Conservation (phyloP, 2,797 vertebrate species). For the Amazona finschi region DNA sequence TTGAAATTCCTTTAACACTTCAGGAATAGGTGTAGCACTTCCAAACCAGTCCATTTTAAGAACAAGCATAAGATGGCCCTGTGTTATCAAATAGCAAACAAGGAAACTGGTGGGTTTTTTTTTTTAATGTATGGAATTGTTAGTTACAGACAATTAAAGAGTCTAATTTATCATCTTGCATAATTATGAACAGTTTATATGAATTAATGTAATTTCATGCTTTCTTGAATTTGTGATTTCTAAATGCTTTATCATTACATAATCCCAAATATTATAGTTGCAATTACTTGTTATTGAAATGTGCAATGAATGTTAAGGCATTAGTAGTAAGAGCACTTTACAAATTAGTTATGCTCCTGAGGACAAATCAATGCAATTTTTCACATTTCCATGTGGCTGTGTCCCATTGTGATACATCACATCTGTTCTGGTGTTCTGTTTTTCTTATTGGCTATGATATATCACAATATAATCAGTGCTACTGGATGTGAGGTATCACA, state of each 20-base stretch:
- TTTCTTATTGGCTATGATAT: background rate
- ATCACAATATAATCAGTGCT: background rate
- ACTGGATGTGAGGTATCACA: background rate
- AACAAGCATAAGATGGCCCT: background rate
- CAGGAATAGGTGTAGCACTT: background rate
- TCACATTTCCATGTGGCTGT: background rate
- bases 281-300: slow-evolving; percentile 42
- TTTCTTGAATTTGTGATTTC: slow-evolving; percentile 54
- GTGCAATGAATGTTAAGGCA: background rate
- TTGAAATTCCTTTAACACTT: background rate
- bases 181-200: slow-evolving; percentile 51
- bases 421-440: background rate
- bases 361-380: background rate
- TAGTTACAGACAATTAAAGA: slow-evolving; percentile 53
- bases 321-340: background rate
- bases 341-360: background rate
- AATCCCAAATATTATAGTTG: slow-evolving; percentile 31
- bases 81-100: background rate
- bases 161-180: slow-evolving; percentile 50
- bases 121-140: background rate
- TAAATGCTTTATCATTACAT: slow-evolving; percentile 44
- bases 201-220: slow-evolving; percentile 65
- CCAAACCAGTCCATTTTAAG: background rate
- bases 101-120: background rate
- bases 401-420: background rate